Base-by-base conservation (phyloP, 1,140 invertebrate species). In the Cotesia chilonis region DNA sequence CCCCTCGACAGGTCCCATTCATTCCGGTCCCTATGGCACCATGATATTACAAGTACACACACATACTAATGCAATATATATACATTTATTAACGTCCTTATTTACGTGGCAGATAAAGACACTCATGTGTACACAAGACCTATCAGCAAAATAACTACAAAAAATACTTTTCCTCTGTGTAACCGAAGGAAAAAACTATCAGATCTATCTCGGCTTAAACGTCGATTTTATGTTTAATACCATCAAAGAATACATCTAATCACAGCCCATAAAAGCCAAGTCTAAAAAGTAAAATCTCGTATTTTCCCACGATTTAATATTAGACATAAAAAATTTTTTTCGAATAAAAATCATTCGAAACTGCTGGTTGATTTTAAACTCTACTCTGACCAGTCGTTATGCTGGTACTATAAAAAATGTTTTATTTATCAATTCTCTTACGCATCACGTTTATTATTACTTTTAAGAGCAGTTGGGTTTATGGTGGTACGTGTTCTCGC, bases 1-100 rank as follows among this genome's bases (percentile, higher is more conserved):
- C 71, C 72, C 17, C 38, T 54, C 63, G 72, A 75, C 75, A 76
- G 75, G 75, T 76, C 69, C 73, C 73, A 76, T 76, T 76, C 75
- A 76, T 75, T 72, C 10, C 28, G 51, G 60, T 68, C 75, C 71
- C 71, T 61, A 51, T 59, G 28, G 28, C 5, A 37, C 14, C 7
- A 63, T 35, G 37, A 51, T 68, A 59, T 41, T 67, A 55, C 51
- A 36, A 64, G 35, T 14, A 60, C 61, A 67, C 38, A 37, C 12
- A 70, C 38, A 61, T 4, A 68, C 10, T 36, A 4, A 68, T 35
- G 54, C 37, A 68, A n/a, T 66, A 66, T 20, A 52, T 37, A 37
- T 47, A 4, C 14, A 66, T 14, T 6, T 47, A 47, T 20, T 17
- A 3, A 9, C 17, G 57, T 47, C 41, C 41, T 10, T 47, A 47